Base-by-base conservation (phyloP, 2,888 invertebrate species). In the Endotricha flammealis region DNA sequence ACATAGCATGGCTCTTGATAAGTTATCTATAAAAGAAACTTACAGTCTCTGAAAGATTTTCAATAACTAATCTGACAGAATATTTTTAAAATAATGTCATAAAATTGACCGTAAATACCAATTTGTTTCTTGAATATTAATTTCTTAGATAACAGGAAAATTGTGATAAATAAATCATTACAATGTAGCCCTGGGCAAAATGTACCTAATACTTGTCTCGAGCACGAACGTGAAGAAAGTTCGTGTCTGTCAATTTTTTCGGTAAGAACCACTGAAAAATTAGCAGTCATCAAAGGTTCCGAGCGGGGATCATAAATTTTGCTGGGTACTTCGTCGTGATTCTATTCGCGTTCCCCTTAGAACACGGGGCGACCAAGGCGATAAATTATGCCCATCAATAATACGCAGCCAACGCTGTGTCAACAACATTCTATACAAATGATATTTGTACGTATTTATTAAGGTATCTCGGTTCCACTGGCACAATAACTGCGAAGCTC, bases 341-440 rank as follows among this genome's bases (percentile, higher is more conserved):
- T 79, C 70, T 60, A 65, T 71, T 69, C 67, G 60, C 68, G 64
- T 71, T 74, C 73, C 73, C 74, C 72, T 72, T 69, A 72, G 73
- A 74, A 67, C 65, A 71, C 57, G 64, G 64, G 63, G 64, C 50
- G 57, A 54, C 55, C 62, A 61, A 65, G 62, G 61, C 75, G 58
- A 82, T 82, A 83, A 82, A 83, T 82, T 81, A 79, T 73, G 60
- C 58, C 64, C 76, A 82, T 81, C 79, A 80, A 82, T 82, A 79
- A 81, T 76, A 75, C 55, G 62, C 66, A 57, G 65, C 56, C 64
- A 68, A 53, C 53, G 67, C 58, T 73, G 72, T 77, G 80, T 81
- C 79, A 81, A 82, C 79, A 80, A 68, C 72, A 67, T 64, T 71
- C 64, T 62, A 59, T 63, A 63, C 53, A 53, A 50, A 53, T 54